Percentiles rank a stretch among this genome's conserved stretches.
phyloP scores from a whole-genome alignment of 2,797 vertebrate species.

The Labroides dimidiatus region DNA sequence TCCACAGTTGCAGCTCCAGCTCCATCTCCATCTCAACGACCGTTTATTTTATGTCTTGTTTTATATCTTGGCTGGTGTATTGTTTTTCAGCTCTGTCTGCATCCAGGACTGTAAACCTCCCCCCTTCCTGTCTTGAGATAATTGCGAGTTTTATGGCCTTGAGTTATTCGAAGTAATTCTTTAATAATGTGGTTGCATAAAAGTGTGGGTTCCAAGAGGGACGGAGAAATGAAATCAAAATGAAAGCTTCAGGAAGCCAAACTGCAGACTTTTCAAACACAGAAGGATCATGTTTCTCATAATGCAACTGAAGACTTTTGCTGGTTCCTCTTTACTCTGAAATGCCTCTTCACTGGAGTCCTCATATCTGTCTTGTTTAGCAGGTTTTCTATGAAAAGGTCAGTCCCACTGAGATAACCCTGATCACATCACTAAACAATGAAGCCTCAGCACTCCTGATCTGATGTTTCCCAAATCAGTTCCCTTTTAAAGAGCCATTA shows the following conservation, averaged over 20 bases:
- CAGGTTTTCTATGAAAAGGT: background rate
- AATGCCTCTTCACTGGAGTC: background rate
- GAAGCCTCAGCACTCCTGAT: background rate
- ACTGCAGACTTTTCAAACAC: background rate
- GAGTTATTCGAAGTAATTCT: background rate
- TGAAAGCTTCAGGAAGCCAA: background rate
- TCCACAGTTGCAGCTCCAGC: conserved; percentile 5
- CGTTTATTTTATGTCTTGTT: background rate
- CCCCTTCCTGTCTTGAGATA: background rate
- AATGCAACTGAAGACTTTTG: background rate
- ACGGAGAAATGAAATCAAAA: background rate
- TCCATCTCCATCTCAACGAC: background rate
- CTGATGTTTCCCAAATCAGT: background rate
- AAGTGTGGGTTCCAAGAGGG: background rate
- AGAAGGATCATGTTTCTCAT: background rate
- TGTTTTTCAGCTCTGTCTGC: conserved; percentile 14
- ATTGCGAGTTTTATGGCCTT: background rate
- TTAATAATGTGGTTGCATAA: background rate
- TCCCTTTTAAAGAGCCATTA: conserved; percentile 6
- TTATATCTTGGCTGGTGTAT: conserved; percentile 1
- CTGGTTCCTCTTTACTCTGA: background rate
- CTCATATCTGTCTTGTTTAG: background rate
- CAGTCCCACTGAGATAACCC: background rate
- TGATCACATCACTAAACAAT: background rate
- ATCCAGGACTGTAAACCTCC: conserved; percentile 3